Evolutionary conservation across 1,140 invertebrate genomes (phyloP).

Genomic region (Hestina assimilis): DNA sequence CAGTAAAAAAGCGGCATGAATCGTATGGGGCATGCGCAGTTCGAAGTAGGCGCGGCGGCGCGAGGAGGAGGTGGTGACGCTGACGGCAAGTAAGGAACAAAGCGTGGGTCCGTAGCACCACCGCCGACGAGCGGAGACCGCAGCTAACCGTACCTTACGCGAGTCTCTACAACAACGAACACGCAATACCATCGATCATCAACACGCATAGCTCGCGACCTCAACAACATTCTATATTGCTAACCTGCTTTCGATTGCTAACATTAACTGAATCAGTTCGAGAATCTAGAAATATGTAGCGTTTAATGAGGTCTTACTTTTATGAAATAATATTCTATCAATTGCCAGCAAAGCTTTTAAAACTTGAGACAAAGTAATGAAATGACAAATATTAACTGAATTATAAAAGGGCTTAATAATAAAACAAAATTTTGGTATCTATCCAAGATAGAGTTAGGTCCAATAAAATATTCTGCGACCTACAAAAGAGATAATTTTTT

Average conservation of each 20-base stretch:
- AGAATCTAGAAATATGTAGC: neutral
- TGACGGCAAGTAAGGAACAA: constrained; percentile 53
- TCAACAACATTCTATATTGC: constrained; percentile 34
- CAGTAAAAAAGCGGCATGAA: constrained; percentile 50
- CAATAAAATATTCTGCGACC: no score
- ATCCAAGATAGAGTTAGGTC: no score
- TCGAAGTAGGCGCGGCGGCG: constrained; percentile 54
- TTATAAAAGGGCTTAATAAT: no score
- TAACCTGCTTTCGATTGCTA: constrained; percentile 32
- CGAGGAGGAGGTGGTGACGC: constrained; percentile 43
- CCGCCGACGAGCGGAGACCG: constrained; percentile 41
- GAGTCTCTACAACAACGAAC: constrained; percentile 46
- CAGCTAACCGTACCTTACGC: constrained; percentile 38
- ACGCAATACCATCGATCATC: constrained; percentile 72
- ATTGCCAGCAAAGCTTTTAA: no score
- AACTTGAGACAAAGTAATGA: no score
- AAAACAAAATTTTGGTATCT: no score
- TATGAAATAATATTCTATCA: no score
- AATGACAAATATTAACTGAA: no score
- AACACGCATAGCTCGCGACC: constrained; percentile 53
- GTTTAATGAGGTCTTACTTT: no score
- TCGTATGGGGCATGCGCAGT: constrained; percentile 61
- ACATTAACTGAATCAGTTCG: neutral
- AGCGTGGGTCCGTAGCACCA: constrained; percentile 47
- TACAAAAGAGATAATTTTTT: no score